Evolutionary conservation across 1,140 invertebrate species (phyloP).

Genomic region (Neodiprion virginianus): DNA sequence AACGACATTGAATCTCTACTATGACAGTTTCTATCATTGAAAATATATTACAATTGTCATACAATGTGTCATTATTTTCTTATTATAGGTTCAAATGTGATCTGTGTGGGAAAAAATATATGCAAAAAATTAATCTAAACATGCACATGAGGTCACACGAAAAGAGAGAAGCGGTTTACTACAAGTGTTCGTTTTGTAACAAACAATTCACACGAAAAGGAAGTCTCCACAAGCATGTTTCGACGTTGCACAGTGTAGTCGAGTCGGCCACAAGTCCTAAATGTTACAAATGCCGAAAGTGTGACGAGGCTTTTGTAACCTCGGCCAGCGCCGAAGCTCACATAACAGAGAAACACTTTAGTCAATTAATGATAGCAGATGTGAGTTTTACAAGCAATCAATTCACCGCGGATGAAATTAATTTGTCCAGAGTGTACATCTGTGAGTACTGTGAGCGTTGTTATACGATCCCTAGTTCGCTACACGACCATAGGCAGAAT

Average conservation of each 20-base stretch:
- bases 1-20: not conserved
- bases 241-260: not conserved
- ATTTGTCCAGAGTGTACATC: constrained; percentile 2
- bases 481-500: constrained; percentile 21
- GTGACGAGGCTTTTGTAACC: constrained; percentile 18
- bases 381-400: not conserved
- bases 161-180: not conserved
- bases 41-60: no score
- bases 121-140: constrained; percentile 31
- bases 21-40: no score
- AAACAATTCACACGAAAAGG: constrained; percentile 20
- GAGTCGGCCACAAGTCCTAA: not conserved
- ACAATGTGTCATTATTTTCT: not conserved
- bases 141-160: constrained; percentile 27
- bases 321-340: constrained; percentile 9
- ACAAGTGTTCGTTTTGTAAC: constrained; percentile 17
- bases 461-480: constrained; percentile 17
- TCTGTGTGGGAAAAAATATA: constrained; percentile 34
- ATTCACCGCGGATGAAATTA: constrained; percentile 13
- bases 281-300: constrained; percentile 22
- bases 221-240: constrained; percentile 16
- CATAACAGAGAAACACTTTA: constrained; percentile 5
- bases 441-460: constrained; percentile 25
- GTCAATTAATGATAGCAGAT: constrained; percentile 6
- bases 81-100: constrained; percentile 27